Evolutionary conservation across 2,888 invertebrate genomes (phyloP), one percentile per base, ranked within the genome.

Genomic region (Xanthia icteritia): DNA sequence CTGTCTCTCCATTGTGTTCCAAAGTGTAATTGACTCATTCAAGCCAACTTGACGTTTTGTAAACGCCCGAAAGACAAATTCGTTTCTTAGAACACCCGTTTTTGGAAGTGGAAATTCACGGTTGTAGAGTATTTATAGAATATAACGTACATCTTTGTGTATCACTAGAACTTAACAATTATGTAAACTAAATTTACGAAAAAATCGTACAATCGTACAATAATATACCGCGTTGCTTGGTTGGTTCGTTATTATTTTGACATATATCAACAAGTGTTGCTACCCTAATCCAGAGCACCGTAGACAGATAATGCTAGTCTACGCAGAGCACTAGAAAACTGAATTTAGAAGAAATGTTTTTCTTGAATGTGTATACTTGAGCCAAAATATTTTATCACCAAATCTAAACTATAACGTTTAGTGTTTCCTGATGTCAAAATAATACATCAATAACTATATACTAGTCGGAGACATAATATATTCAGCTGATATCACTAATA

Each of bases 1-100:
- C 84, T 84, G 89, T 78, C 87, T 91, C 79, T 90, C 92, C 95
- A 95, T 95, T 95, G 94, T 95, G 90, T 91, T 89, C 89, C 86
- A 84, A 87, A 85, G 79, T 76, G 76, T 72, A 81, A 45, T 89
- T 93, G 94, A 94, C 88, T 92, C 92, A 93, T 91, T 84, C 89
- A 88, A 81, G 80, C 73, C 77, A 70, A 86, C 83, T 84, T 89
- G 89, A 90, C 89, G 87, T 87, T 87, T 82, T 79, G 67, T 75
- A 86, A 61, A 90, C 87, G 88, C 86, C 84, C 84, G 79, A 75
- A 69, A 71, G 42, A 77, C 76, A 79, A 80, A 77, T 80, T 69
- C 64, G 79, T 79, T 82, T 66, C 69, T 81, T 74, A 77, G 45
- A 69, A 82, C 74, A 74, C 76, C 69, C 51, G 73, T 73, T 79